Evolutionary conservation across 35 echinoderm and acorn worm species (phyloP).

Genomic region (Lytechinus pictus): DNA sequence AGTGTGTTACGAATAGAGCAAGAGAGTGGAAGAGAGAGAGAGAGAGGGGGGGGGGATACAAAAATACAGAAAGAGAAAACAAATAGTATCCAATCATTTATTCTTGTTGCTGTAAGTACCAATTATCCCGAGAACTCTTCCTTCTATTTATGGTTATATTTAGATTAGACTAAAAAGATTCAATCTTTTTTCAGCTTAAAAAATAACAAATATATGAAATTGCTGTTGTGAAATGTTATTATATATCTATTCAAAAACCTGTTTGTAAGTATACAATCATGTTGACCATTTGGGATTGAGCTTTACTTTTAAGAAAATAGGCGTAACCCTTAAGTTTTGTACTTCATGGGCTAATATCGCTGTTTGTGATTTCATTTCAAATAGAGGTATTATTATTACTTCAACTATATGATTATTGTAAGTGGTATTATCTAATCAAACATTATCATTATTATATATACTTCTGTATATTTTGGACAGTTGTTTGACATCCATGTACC

Average conservation of each 20-base stretch:
- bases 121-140: background rate
- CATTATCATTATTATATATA: slow-evolving; percentile 39
- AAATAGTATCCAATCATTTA: background rate
- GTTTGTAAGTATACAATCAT: slow-evolving; percentile 36
- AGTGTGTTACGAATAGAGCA: background rate
- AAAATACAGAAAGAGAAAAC: background rate
- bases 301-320: slow-evolving; percentile 6
- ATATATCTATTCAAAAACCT: slow-evolving; percentile 41
- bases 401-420: background rate
- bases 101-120: background rate
- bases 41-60: background rate
- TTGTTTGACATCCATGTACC: slow-evolving; percentile 48
- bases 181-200: background rate
- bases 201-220: background rate
- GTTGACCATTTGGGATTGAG: slow-evolving; percentile 32
- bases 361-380: slow-evolving; percentile 4
- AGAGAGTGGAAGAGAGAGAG: no score
- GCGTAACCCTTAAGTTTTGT: background rate
- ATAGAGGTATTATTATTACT: slow-evolving; percentile 36
- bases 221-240: slow-evolving; percentile 21
- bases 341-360: background rate
- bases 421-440: background rate
- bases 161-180: background rate
- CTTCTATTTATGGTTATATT: background rate
- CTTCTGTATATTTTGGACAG: slow-evolving; percentile 57